These are phyloP conservation scores for Halcyon leucocephala DNA, from an alignment of 2,797 vertebrate species.

Conservation along the genomic window DNA sequence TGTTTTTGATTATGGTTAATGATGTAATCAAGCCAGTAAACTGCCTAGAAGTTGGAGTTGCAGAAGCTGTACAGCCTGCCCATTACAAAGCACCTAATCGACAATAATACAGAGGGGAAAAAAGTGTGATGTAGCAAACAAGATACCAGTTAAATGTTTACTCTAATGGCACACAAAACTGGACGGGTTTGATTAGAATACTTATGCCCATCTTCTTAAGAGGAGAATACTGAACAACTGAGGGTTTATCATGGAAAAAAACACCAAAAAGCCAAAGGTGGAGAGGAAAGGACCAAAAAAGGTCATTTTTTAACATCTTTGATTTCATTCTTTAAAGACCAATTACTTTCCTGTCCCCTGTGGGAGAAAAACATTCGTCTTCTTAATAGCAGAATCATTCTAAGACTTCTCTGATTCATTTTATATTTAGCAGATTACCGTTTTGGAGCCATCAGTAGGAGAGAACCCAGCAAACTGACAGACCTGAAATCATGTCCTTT, in stretches of 20 bases:
- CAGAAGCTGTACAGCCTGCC: constrained; percentile 68
- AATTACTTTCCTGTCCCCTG: constrained; percentile 83
- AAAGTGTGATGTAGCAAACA: constrained; percentile 66
- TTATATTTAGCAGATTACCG: constrained; percentile 87
- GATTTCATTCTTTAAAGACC: constrained; percentile 84
- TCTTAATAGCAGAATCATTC: constrained; percentile 85
- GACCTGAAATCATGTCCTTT: constrained; percentile 88
- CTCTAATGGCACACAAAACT: constrained; percentile 52
- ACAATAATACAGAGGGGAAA: constrained; percentile 43
- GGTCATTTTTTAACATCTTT: constrained; percentile 79
- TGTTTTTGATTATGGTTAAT: constrained; percentile 87
- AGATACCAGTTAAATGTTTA: constrained; percentile 75
- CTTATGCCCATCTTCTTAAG: constrained; percentile 54
- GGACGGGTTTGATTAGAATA: constrained; percentile 72
- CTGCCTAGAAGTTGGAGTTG: constrained; percentile 76
- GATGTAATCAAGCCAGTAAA: constrained; percentile 85
- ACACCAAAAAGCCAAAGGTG: constrained; percentile 16
- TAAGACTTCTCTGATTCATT: constrained; percentile 84
- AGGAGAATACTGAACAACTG: constrained; percentile 17
- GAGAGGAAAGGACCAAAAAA: constrained; percentile 65
- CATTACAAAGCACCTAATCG: constrained; percentile 66
- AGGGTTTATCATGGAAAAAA: constrained; percentile 47
- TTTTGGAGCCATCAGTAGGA: constrained; percentile 85
- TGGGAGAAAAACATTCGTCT: constrained; percentile 76
- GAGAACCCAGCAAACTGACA: constrained; percentile 83